Percentiles rank a stretch among this genome's conserved stretches.
These are phyloP conservation scores for Steatornis caripensis DNA, from an alignment of 2,113 vertebrate genomes.

Conservation along the genomic window DNA sequence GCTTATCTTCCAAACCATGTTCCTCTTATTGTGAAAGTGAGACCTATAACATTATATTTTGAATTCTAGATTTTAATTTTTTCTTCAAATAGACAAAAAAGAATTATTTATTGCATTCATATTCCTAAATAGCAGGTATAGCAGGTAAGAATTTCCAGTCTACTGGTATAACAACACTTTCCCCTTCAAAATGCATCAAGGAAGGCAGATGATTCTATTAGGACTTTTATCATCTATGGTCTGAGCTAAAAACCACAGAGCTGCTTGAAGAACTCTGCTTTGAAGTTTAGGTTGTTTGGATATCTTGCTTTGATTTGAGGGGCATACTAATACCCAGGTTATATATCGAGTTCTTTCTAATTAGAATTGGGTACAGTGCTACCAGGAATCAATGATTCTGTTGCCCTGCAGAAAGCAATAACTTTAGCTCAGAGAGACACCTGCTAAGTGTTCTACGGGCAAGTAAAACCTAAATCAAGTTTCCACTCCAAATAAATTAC, in stretches of 20 bases:
- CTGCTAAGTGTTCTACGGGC: slow-evolving; percentile 12
- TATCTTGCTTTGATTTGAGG: background rate
- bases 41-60: background rate
- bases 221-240: background rate
- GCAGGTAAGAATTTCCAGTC: background rate
- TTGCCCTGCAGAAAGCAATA: slow-evolving; percentile 29
- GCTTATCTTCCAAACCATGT: background rate
- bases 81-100: background rate
- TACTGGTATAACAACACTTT: background rate
- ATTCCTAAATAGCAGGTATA: background rate
- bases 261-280: background rate
- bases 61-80: background rate
- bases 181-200: background rate
- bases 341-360: slow-evolving; percentile 1
- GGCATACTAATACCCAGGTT: background rate
- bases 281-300: background rate
- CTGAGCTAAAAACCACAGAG: background rate
- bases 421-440: slow-evolving; percentile 30
- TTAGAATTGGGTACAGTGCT: slow-evolving; percentile 19
- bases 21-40: background rate
- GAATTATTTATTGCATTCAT: background rate
- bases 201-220: background rate
- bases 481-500: slow-evolving; percentile 45
- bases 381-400: slow-evolving; percentile 3
- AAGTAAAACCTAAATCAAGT: slow-evolving; percentile 51